Evolutionary conservation across 1,140 invertebrate species (phyloP), one percentile per base, ranked within the genome.

Genomic region (Drosophila busckii): DNA sequence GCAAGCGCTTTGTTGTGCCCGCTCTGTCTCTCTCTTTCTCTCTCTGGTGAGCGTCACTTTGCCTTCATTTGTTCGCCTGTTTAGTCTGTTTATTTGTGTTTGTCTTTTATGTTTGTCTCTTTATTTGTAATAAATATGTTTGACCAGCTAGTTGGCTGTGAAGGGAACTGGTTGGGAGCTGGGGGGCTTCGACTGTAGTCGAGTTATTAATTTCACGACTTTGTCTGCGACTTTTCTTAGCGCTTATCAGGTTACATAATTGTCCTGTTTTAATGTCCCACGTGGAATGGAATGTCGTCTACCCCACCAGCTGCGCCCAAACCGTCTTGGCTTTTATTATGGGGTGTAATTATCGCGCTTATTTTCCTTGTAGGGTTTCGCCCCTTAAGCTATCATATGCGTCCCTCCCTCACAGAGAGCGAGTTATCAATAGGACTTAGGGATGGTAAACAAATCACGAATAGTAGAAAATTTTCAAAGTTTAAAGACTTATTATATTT

Each of bases 81-180:
- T 37, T 64, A 37, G 29, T 62, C 62, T 53, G 61, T 76, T 78
- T 78, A 68, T 73, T 80, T 68, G n/a, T n/a, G 75, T 80, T 80
- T 82, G 75, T 48, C 68, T 68, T 73, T 80, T 78, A 60, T 78
- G 73, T 80, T 80, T 78, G 73, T 80, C 68, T 80, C 75, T 80
- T 80, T 82, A 80, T 80, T 80, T 80, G 73, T 80, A 80, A 80
- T 80, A 80, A 80, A 80, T 80, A 80, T 73, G 63, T 69, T 73
- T 69, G 52, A 23, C 31, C 45, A 37, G n/a, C 22, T 15, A 22
- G 8, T 15, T n/a, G 12, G 7, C 4, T 19, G 16, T 28, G 13
- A 8, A 20, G 19, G 5, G 2, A 8, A 9, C 12, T n/a, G 12
- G 10, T 23, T 2, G 16, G 4, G 7, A 6, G 29, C 10, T 15